These are phyloP conservation scores for Falco berigora DNA, from an alignment of 2,797 vertebrate genomes.

Conservation along the genomic window DNA sequence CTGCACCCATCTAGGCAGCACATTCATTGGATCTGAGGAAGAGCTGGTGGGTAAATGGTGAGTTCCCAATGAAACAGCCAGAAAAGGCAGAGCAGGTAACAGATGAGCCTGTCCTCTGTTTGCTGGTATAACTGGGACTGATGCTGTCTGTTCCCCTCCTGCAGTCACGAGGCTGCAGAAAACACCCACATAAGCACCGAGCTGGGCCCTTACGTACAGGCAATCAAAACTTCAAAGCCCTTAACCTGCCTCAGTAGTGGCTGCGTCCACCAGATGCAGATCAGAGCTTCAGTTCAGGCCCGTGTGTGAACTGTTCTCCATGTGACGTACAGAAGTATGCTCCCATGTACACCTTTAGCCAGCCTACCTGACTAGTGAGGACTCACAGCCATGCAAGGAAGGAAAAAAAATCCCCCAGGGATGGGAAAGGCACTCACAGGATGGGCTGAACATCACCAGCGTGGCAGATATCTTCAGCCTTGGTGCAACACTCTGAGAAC, in stretches of 20 bases:
- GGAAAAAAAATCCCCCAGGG: background rate
- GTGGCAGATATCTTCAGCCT: background rate
- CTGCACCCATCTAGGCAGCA: background rate
- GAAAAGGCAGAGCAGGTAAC: background rate
- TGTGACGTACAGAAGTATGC: rapidly evolving
- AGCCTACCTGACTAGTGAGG: background rate
- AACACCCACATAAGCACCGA: rapidly evolving
- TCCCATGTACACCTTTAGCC: rapidly evolving
- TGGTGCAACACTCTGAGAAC: background rate
- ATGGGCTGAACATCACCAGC: constrained; percentile 5
- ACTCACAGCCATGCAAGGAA: rapidly evolving
- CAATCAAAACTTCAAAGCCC: background rate
- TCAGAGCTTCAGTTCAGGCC: background rate
- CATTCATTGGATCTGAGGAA: background rate
- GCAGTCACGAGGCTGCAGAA: background rate
- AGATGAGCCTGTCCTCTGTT: background rate
- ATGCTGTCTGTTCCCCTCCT: background rate
- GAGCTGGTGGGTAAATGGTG: rapidly evolving
- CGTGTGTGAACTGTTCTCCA: rapidly evolving
- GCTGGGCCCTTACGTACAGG: rapidly evolving
- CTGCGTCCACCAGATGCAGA: rapidly evolving
- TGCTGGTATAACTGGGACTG: background rate
- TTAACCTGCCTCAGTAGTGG: rapidly evolving
- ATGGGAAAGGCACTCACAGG: background rate
- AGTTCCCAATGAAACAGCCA: background rate